Evolutionary conservation across 2,888 invertebrate species (phyloP).

Genomic region (Oligia strigilis): DNA sequence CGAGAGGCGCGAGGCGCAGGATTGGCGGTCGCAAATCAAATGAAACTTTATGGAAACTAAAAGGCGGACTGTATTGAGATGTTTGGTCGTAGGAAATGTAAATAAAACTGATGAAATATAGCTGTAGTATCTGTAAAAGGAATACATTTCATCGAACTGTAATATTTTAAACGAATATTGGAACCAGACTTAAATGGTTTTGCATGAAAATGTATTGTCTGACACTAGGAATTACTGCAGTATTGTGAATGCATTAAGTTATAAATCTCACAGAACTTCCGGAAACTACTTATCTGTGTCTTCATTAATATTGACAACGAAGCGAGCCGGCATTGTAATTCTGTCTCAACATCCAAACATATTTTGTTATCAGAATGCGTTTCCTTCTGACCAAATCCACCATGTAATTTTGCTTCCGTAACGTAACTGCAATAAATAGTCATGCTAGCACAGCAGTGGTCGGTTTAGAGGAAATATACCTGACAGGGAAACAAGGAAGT

Average conservation of each 20-base stretch:
- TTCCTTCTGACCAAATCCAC: constrained; percentile 25
- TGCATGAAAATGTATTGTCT: not conserved
- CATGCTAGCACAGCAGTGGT: constrained; percentile 50
- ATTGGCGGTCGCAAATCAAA: constrained; percentile 59
- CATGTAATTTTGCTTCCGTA: constrained; percentile 37
- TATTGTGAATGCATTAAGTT: not conserved
- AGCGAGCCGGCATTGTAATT: not conserved
- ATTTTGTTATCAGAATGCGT: constrained; percentile 2
- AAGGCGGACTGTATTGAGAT: constrained; percentile 53
- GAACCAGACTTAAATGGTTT: constrained; percentile 4
- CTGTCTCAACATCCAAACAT: constrained; percentile 10
- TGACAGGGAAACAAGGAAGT: constrained; percentile 25
- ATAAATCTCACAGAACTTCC: constrained; percentile 6
- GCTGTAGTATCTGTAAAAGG: constrained; percentile 25
- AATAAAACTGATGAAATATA: constrained; percentile 31
- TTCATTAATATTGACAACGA: not conserved
- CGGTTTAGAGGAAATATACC: constrained; percentile 44
- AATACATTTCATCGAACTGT: constrained; percentile 27
- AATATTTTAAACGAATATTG: constrained; percentile 17
- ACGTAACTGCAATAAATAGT: constrained; percentile 57
- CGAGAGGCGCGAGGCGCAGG: constrained; percentile 1
- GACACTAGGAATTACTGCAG: not conserved
- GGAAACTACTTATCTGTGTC: not conserved
- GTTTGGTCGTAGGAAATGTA: constrained; percentile 42
- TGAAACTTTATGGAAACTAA: constrained; percentile 57